These are phyloP conservation scores for Nebria ingens DNA, from an alignment of 1,140 invertebrate species.

Conservation along the genomic window DNA sequence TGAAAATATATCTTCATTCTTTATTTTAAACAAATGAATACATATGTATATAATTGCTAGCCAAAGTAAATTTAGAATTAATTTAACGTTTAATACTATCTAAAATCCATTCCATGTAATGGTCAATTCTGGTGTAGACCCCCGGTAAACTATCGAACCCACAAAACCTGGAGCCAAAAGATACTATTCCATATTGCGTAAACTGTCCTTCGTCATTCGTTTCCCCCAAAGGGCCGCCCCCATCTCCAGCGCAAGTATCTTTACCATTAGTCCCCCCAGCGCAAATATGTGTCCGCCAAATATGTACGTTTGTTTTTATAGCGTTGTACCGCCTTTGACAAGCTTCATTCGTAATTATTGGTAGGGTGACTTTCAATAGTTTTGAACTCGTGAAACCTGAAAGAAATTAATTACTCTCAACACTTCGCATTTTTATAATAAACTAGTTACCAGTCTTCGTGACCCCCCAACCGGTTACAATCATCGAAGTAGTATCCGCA, in stretches of 20 bases:
- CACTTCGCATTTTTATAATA: background rate
- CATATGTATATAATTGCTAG: background rate
- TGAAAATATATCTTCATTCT: too few relatives aligned
- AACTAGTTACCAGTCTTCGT: background rate
- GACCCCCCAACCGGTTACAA: background rate
- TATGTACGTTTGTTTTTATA: background rate
- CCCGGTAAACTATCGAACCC: background rate
- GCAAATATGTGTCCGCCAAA: slow-evolving; percentile 36
- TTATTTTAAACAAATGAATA: too few relatives aligned
- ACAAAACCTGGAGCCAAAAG: background rate
- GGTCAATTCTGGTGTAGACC: background rate
- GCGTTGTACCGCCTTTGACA: background rate
- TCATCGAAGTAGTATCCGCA: too few relatives aligned
- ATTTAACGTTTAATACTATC: background rate
- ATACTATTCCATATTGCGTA: background rate
- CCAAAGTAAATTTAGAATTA: too few relatives aligned
- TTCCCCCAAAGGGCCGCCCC: slow-evolving; percentile 16
- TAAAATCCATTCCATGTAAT: background rate
- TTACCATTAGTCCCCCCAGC: slow-evolving; percentile 49
- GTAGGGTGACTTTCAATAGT: background rate
- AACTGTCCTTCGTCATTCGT: background rate
- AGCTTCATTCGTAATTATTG: background rate
- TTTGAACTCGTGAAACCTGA: background rate
- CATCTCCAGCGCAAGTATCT: slow-evolving; percentile 48
- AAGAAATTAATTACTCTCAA: background rate